These are phyloP conservation scores for Plectrocnemia conspersa DNA, from an alignment of 1,140 invertebrate species.

Conservation along the genomic window DNA sequence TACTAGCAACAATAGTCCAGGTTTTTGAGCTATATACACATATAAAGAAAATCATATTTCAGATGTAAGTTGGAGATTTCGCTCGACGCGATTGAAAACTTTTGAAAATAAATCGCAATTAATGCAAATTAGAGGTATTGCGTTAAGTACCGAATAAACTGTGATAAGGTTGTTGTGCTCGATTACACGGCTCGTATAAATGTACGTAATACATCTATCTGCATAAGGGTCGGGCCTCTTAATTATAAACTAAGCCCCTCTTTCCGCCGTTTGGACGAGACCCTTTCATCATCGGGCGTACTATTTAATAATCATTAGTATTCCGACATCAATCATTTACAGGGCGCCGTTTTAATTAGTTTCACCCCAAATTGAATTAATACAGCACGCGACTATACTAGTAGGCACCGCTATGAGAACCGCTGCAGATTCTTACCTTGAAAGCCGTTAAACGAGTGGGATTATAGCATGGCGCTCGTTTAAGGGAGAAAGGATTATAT, in stretches of 20 bases:
- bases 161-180: slow-evolving; percentile 20
- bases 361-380: slow-evolving; percentile 32
- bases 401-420: neutral
- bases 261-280: slow-evolving; percentile 20
- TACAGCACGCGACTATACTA: neutral
- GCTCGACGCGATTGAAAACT: too few species aligned
- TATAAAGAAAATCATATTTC: too few species aligned
- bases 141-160: slow-evolving; percentile 13
- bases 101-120: too few species aligned
- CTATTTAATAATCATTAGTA: slow-evolving; percentile 36
- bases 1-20: too few species aligned
- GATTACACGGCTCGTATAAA: neutral
- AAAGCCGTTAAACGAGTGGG: too few species aligned
- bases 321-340: slow-evolving; percentile 35
- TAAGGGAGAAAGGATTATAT: too few species aligned
- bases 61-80: too few species aligned
- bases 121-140: too few species aligned
- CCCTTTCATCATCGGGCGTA: slow-evolving; percentile 29
- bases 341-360: slow-evolving; percentile 35
- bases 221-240: slow-evolving; percentile 5
- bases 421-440: too few species aligned
- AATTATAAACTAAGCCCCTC: slow-evolving; percentile 24
- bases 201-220: neutral
- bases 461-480: too few species aligned
- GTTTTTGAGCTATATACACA: too few species aligned